Evolutionary conservation across 2,888 invertebrate species (phyloP).

Genomic region (Leptopterna dolabrata): DNA sequence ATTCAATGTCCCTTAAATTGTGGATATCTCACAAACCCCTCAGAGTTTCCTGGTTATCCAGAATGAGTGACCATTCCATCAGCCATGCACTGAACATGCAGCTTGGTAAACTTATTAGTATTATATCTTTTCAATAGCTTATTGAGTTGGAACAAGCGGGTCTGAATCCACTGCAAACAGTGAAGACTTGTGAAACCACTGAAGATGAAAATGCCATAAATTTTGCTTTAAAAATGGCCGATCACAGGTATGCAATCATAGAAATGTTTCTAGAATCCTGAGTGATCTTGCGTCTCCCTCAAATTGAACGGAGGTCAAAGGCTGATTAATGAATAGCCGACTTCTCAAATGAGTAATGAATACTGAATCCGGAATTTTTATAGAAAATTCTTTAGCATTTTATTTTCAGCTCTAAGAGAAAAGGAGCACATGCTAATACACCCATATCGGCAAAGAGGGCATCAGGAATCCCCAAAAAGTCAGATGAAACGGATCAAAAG

Average conservation of each 20-base stretch:
- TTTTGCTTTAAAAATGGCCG: neutral
- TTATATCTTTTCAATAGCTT: neutral
- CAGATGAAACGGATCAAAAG: neutral
- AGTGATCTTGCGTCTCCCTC: too few species aligned
- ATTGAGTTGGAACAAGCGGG: slow-evolving; percentile 34
- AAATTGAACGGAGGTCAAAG: too few species aligned
- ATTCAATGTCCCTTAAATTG: too few species aligned
- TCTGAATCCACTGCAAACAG: slow-evolving; percentile 18
- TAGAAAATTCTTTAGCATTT: neutral
- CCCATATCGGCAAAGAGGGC: neutral
- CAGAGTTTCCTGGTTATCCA: neutral
- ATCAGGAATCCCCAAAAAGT: neutral
- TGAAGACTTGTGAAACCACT: neutral
- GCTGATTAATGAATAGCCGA: neutral
- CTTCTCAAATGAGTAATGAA: too few species aligned
- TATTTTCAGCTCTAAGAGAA: neutral
- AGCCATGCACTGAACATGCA: neutral
- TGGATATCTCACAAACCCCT: too few species aligned
- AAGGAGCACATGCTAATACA: neutral
- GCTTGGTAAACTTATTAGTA: neutral
- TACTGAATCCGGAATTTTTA: too few species aligned
- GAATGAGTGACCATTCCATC: too few species aligned
- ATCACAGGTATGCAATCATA: neutral
- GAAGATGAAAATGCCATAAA: slow-evolving; percentile 25
- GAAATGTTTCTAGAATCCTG: neutral